phyloP scores from a whole-genome alignment of 1,140 invertebrate genomes.

The Caerostris extrusa region DNA sequence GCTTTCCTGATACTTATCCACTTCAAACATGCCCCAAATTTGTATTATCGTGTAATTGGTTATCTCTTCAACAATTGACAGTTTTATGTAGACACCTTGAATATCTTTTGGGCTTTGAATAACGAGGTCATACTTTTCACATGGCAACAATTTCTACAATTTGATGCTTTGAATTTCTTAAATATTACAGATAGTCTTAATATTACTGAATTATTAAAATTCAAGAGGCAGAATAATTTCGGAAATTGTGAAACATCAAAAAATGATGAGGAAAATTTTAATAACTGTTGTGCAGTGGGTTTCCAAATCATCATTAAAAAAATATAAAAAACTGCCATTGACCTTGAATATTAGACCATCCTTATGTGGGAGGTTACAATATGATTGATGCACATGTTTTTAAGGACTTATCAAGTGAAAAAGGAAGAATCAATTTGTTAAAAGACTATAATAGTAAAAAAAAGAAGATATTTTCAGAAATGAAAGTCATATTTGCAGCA shows the following conservation, averaged over 20 bases:
- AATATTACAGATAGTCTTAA: conserved; percentile 79
- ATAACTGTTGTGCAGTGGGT: background rate
- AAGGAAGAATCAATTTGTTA: conserved; percentile 80
- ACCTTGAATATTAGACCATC: conserved; percentile 79
- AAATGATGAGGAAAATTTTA: background rate
- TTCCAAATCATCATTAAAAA: background rate
- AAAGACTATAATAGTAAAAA: conserved; percentile 81
- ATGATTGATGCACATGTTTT: conserved; percentile 79
- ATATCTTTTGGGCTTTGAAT: conserved; percentile 84
- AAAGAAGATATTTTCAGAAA: conserved; percentile 81
- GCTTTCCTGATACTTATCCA: conserved; percentile 84
- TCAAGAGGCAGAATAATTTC: conserved; percentile 19
- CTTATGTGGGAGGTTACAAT: conserved; percentile 58
- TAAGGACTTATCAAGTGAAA: conserved; percentile 74
- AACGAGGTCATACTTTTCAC: conserved; percentile 83
- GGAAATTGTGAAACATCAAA: background rate
- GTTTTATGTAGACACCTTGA: conserved; percentile 84
- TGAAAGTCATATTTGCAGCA: conserved; percentile 81
- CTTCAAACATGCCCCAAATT: conserved; percentile 83
- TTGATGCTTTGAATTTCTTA: conserved; percentile 83
- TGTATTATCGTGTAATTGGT: conserved; percentile 84
- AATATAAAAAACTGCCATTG: conserved; percentile 78
- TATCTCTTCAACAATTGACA: conserved; percentile 78
- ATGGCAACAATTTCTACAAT: conserved; percentile 85
- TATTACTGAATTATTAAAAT: conserved; percentile 76